Percentiles rank a stretch among this genome's conserved stretches.
Evolutionary conservation across 2,888 invertebrate genomes (phyloP).

Genomic region (Pammene fasciana): DNA sequence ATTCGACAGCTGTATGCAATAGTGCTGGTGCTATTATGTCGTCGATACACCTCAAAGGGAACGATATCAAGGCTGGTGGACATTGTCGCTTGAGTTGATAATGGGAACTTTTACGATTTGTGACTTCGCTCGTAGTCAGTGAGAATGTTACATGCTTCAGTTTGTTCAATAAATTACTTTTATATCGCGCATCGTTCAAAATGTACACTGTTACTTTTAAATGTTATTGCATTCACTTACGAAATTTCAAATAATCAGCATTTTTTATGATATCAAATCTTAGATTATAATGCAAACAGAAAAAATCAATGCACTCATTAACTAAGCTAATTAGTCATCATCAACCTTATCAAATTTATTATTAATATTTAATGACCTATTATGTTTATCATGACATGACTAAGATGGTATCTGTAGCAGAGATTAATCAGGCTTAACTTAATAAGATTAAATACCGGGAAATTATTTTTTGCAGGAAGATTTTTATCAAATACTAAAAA

Average conservation of each 20-base stretch:
- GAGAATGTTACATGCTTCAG: no score
- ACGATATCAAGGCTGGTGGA: conserved; percentile 18
- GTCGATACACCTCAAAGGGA: conserved; percentile 13
- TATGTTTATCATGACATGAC: not conserved
- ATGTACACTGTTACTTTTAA: no score
- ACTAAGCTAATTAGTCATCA: no score
- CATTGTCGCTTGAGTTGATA: conserved; percentile 10
- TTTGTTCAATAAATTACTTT: no score
- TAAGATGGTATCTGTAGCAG: not conserved
- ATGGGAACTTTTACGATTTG: conserved; percentile 8
- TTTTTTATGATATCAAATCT: no score
- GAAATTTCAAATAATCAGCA: no score
- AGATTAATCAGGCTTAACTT: not conserved
- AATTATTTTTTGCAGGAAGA: not conserved
- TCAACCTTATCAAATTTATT: not conserved
- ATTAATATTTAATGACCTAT: not conserved
- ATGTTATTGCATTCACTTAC: no score
- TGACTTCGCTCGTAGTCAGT: not conserved
- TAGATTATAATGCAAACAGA: no score
- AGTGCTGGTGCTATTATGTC: conserved; percentile 21
- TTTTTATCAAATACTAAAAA: no score
- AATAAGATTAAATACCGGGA: not conserved
- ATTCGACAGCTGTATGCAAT: not conserved
- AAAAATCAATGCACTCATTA: no score
- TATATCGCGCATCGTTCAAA: no score